These are phyloP conservation scores for Enoplosus armatus DNA, from an alignment of 2,797 vertebrate genomes.

Conservation along the genomic window DNA sequence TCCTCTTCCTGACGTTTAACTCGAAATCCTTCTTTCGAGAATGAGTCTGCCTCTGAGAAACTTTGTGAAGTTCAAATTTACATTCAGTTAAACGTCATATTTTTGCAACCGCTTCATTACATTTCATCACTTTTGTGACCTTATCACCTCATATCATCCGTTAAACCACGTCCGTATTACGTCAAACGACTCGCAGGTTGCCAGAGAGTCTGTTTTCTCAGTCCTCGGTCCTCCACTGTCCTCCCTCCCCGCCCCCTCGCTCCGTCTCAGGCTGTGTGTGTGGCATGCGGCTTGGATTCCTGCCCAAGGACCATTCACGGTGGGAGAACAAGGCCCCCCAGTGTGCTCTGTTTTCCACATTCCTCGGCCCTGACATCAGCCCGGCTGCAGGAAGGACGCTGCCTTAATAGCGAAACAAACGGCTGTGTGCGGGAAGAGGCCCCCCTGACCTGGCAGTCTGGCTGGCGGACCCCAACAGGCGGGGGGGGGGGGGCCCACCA, in stretches of 20 bases:
- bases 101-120: neutral
- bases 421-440: slow-evolving; percentile 74
- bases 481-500: slow-evolving; percentile 41
- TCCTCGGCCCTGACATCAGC: slow-evolving; percentile 81
- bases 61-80: neutral
- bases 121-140: neutral
- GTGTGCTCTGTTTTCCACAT: slow-evolving; percentile 82
- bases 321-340: slow-evolving; percentile 81
- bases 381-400: slow-evolving; percentile 69
- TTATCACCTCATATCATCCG: slow-evolving; percentile 2
- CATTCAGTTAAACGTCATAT: neutral
- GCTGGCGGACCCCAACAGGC: slow-evolving; percentile 43
- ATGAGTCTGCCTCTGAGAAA: neutral
- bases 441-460: slow-evolving; percentile 74
- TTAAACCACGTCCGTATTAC: neutral
- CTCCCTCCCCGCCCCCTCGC: neutral
- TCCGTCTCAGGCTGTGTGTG: slow-evolving; percentile 65
- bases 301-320: slow-evolving; percentile 67
- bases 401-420: slow-evolving; percentile 28
- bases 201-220: slow-evolving; percentile 21
- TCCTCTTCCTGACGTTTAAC: neutral
- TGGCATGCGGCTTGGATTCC: slow-evolving; percentile 75
- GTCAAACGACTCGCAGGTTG: slow-evolving; percentile 7
- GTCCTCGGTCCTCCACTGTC: neutral
- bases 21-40: neutral